These are phyloP conservation scores for Drosophila ogumai DNA, from an alignment of 1,140 invertebrate species.

Conservation along the genomic window DNA sequence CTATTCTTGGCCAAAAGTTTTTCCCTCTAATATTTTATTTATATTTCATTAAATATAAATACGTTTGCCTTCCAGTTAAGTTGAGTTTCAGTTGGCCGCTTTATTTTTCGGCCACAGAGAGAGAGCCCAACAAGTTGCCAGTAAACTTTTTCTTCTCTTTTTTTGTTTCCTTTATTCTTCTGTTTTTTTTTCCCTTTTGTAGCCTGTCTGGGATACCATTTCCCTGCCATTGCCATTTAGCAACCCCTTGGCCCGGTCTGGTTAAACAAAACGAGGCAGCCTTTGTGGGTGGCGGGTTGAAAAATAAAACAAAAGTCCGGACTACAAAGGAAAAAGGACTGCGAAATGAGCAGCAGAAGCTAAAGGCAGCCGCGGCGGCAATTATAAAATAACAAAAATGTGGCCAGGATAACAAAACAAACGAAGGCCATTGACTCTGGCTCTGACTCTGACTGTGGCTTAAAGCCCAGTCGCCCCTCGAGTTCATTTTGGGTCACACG, in stretches of 20 bases:
- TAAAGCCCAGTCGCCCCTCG: not conserved
- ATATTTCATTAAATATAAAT: slow-evolving; percentile 78
- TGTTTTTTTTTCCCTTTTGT: not conserved
- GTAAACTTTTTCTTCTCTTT: slow-evolving; percentile 16
- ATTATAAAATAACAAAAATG: slow-evolving; percentile 57
- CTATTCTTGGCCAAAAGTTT: slow-evolving; percentile 40
- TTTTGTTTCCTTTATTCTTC: not conserved
- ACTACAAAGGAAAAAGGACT: slow-evolving; percentile 46
- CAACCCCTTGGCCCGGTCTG: slow-evolving; percentile 27
- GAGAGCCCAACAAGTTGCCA: slow-evolving; percentile 40
- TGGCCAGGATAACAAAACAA: slow-evolving; percentile 46
- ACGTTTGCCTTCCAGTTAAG: slow-evolving; percentile 55
- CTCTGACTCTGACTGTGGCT: slow-evolving; percentile 39
- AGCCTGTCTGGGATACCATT: slow-evolving; percentile 22
- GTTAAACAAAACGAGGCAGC: slow-evolving; percentile 33
- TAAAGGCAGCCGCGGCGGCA: slow-evolving; percentile 45
- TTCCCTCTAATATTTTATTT: slow-evolving; percentile 63
- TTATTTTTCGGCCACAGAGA: slow-evolving; percentile 4
- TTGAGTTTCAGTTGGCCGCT: slow-evolving; percentile 26
- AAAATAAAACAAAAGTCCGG: slow-evolving; percentile 23
- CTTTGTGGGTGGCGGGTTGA: not conserved
- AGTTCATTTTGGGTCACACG: slow-evolving; percentile 48
- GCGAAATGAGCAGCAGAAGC: slow-evolving; percentile 35
- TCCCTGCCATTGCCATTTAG: slow-evolving; percentile 6
- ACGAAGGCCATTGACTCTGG: slow-evolving; percentile 40